Base-by-base conservation (phyloP, 2,888 invertebrate genomes). In the Xanthorhoe designata region DNA sequence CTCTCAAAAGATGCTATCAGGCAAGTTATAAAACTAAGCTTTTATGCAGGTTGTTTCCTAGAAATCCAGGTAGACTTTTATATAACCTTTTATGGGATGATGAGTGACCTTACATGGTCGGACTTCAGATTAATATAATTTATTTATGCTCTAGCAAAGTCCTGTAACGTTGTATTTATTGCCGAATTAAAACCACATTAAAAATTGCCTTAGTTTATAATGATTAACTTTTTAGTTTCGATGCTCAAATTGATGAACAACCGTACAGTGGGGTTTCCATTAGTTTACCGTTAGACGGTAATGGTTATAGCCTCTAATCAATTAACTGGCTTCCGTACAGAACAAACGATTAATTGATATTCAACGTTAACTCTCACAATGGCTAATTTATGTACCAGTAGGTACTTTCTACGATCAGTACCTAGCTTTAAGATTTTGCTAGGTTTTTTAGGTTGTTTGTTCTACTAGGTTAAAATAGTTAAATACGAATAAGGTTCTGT, bases 301-400 rank as follows among this genome's bases (percentile, higher is more conserved):
- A 60, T 63, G 60, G 56, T 52, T 62, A 60, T 60, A 66, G 62
- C 62, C 24, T 32, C 45, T 55, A 59, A 63, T 67, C 63, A 67
- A 67, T 67, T 67, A 67, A 63, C 47, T 47, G 15, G 63, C 67
- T 67, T 67, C 67, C 67, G 67, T 60, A 63, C 59, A 59, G 61
- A 62, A 62, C 55, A 66, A 62, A 62, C 55, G 62, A 59, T 53
- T 66, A 66, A 61, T 60, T 64, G 64, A 45, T 64, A 59, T 64
- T 54, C 59, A 49, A 42, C 42, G 29, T n/a, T n/a, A n/a, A n/a
- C n/a, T n/a, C 62, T 59, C 66, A 45, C 15, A n/a, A 32, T 57
- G 32, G 55, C 24, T 51, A 55, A 62, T 59, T 62, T 54, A 53
- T 55, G 50, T 29, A 18, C 38, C 38, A 32, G 51, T n/a, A 18